These are phyloP conservation scores for Hypomecis atomaria DNA, from an alignment of 2,888 invertebrate genomes.

Conservation along the genomic window DNA sequence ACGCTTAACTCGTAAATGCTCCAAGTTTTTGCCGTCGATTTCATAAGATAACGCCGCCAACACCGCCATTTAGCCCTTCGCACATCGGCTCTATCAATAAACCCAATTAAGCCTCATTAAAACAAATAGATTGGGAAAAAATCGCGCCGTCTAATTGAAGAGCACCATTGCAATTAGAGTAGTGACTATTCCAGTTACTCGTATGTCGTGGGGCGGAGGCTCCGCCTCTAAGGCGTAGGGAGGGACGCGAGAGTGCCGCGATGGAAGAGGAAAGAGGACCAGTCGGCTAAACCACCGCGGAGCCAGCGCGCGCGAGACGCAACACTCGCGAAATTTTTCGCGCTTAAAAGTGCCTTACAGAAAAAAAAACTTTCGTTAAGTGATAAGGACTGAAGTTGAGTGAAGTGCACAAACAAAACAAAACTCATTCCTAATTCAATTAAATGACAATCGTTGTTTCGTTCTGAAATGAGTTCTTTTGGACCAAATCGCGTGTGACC, in stretches of 20 bases:
- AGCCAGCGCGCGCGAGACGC: constrained; percentile 72
- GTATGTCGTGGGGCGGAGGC: constrained; percentile 59
- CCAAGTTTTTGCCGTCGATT: constrained; percentile 37
- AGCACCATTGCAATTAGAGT: constrained; percentile 56
- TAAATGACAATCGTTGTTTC: neutral
- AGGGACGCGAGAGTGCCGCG: constrained; percentile 65
- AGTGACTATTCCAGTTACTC: constrained; percentile 42
- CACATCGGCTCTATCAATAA: constrained; percentile 64
- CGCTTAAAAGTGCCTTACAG: constrained; percentile 43
- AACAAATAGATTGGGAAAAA: constrained; percentile 69
- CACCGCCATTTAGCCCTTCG: constrained; percentile 39
- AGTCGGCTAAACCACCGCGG: constrained; percentile 76
- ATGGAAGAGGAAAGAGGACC: constrained; percentile 74
- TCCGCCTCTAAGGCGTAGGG: constrained; percentile 76
- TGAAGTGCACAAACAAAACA: constrained; percentile 28
- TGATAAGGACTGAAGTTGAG: constrained; percentile 22
- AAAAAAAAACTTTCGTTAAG: constrained; percentile 10
- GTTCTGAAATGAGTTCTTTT: constrained; percentile 28
- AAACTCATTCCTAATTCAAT: constrained; percentile 1
- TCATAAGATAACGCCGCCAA: constrained; percentile 51
- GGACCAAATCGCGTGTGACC: constrained; percentile 26
- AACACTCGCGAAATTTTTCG: constrained; percentile 59
- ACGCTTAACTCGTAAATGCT: constrained; percentile 24
- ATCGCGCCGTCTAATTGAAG: constrained; percentile 57
- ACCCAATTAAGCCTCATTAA: constrained; percentile 76